A percentile compares a stretch with the other conserved stretches of the same genome.
Conservation (phyloP, 2,888 invertebrate species). For the Drosophila robusta region DNA sequence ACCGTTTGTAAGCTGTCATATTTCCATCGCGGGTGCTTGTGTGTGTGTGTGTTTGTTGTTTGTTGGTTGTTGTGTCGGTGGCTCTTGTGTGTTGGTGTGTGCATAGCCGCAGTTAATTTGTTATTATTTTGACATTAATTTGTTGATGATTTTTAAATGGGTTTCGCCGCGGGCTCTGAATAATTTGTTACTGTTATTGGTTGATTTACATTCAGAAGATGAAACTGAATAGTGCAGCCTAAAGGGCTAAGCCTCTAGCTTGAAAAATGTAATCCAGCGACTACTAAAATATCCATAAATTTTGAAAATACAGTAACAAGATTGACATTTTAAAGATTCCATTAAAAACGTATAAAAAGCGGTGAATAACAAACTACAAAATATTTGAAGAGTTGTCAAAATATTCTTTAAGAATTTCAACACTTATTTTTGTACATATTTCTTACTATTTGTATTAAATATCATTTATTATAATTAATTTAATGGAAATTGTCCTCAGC, state of each 20-base stretch:
- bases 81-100: slow-evolving; percentile 1
- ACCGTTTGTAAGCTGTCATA: slow-evolving; percentile 75
- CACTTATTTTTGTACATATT: neutral
- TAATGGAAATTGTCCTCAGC: neutral
- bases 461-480: neutral
- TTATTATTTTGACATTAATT: slow-evolving; percentile 76
- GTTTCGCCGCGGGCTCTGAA: slow-evolving; percentile 20
- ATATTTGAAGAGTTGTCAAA: too few relatives aligned
- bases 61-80: too few relatives aligned
- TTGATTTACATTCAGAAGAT: slow-evolving; percentile 10
- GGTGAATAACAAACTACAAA: too few relatives aligned
- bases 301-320: too few relatives aligned
- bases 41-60: neutral
- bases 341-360: too few relatives aligned
- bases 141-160: slow-evolving; percentile 65
- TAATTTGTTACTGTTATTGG: slow-evolving; percentile 48
- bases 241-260: slow-evolving; percentile 5
- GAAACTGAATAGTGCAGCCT: slow-evolving; percentile 5
- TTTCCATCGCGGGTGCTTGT: slow-evolving; percentile 24
- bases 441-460: neutral
- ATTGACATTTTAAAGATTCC: too few relatives aligned
- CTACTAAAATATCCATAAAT: neutral
- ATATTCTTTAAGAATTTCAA: neutral
- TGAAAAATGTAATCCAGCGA: neutral
- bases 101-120: slow-evolving; percentile 60